These are phyloP conservation scores for Mormyrus lacerda DNA, from an alignment of 2,113 vertebrate species.

Conservation along the genomic window DNA sequence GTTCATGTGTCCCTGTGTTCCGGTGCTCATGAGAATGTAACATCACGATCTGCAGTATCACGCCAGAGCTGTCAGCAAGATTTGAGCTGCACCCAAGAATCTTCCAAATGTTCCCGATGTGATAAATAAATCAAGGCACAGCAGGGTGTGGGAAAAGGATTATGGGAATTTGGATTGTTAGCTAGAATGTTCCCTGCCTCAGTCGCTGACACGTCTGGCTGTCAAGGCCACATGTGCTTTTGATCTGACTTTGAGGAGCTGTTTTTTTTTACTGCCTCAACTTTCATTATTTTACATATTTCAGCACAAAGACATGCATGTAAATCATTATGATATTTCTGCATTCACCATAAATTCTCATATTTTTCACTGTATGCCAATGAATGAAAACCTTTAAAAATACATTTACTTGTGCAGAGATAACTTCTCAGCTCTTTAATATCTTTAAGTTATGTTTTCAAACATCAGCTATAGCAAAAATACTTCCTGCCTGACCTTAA, in stretches of 20 bases:
- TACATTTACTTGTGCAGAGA: background rate
- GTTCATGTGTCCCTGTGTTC: background rate
- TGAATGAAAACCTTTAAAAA: background rate
- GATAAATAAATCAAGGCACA: slow-evolving; percentile 23
- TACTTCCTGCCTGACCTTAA: background rate
- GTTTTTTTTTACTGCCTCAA: background rate
- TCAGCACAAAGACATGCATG: background rate
- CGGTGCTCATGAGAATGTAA: background rate
- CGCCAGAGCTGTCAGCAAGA: background rate
- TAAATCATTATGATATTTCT: background rate
- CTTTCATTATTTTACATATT: background rate
- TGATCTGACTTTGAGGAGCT: background rate
- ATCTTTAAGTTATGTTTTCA: background rate
- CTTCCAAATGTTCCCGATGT: slow-evolving; percentile 9
- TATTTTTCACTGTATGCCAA: background rate
- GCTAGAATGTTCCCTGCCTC: background rate
- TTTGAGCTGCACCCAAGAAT: background rate
- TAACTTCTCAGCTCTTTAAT: background rate
- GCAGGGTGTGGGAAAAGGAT: background rate
- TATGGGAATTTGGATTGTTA: background rate
- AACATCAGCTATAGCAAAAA: background rate
- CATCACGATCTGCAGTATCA: background rate
- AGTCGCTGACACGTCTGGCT: background rate
- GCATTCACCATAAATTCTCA: background rate
- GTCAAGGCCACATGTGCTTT: background rate